Evolutionary conservation across 2,797 vertebrate species (phyloP), one percentile per base, ranked within the genome.

Genomic region (Muscicapa striata): DNA sequence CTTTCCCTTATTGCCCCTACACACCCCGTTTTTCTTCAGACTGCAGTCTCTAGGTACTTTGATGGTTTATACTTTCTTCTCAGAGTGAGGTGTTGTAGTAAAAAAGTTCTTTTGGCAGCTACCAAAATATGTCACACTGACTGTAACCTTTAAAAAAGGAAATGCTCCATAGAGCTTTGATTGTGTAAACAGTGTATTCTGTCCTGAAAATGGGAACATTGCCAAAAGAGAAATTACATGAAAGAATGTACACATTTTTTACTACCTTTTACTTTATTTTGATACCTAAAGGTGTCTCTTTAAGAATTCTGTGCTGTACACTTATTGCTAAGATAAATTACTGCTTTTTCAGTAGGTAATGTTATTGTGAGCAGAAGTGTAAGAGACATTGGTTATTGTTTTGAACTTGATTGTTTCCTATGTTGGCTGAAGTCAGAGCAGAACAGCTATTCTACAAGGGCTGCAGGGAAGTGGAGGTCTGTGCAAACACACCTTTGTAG

Each of bases 131-230:
- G 87, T 95, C 94, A 87, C 90, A 55, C 66, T 91, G 69, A 85
- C 63, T 88, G 26, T 85, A 96, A 96, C 69, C 89, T 95, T 96
- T 97, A 92, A 80, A 94, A 96, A 95, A 83, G 63, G 49, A 96
- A 97, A 97, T 73, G 73, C 58, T 96, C 76, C 66, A 41, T 94
- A 84, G 78, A 94, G 80, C 52, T 96, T 94, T 95, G 49, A 83
- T 96, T 95, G 58, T 78, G 75, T 84, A 96, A 97, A 75, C 59
- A 91, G 17, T 55, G 9, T 20, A 30, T 51, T 91, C 36, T 83
- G 34, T 92, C 34, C 36, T 90, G 34, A 93, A 96, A 94, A 83
- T 18, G 18, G 46, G 22, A n/a, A 90, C 61, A 41, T 21, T 70
- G 54, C 77, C 64, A 45, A 55, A 95, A 38, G 29, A 55, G 51